Conservation (phyloP, 2,888 invertebrate genomes). For the Tyria jacobaeae region DNA sequence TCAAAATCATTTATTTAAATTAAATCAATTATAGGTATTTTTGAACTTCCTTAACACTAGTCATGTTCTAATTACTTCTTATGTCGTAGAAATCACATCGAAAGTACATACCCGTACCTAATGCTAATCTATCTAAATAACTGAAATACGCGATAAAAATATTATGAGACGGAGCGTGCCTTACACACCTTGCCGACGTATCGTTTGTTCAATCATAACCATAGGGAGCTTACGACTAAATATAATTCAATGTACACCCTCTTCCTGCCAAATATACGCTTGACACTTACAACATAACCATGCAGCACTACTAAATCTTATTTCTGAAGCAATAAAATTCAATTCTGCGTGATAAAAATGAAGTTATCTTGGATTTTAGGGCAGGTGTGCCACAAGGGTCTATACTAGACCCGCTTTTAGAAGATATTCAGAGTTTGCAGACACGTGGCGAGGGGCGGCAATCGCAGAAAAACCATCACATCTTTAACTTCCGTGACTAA, state of each 20-base stretch:
- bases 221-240: slow-evolving; percentile 82
- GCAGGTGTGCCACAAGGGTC: slow-evolving; percentile 84
- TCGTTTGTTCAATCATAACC: slow-evolving; percentile 82
- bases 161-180: slow-evolving; percentile 66
- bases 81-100: neutral
- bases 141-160: slow-evolving; percentile 53
- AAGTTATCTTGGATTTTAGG: slow-evolving; percentile 49
- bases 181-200: slow-evolving; percentile 81
- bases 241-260: slow-evolving; percentile 85
- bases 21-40: too few relatives aligned
- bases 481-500: slow-evolving; percentile 80
- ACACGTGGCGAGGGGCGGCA: slow-evolving; percentile 81
- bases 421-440: slow-evolving; percentile 79
- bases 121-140: slow-evolving; percentile 41
- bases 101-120: neutral
- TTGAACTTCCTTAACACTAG: neutral
- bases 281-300: slow-evolving; percentile 57
- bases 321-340: slow-evolving; percentile 52
- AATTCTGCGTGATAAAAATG: slow-evolving; percentile 41
- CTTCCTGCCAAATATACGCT: slow-evolving; percentile 84
- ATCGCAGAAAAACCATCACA: slow-evolving; percentile 81
- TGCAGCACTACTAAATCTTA: slow-evolving; percentile 50
- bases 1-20: too few relatives aligned
- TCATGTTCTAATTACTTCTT: neutral
- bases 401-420: slow-evolving; percentile 75